These are phyloP conservation scores for Melanotaenia nigrans DNA, from an alignment of 2,797 vertebrate species.

Conservation along the genomic window DNA sequence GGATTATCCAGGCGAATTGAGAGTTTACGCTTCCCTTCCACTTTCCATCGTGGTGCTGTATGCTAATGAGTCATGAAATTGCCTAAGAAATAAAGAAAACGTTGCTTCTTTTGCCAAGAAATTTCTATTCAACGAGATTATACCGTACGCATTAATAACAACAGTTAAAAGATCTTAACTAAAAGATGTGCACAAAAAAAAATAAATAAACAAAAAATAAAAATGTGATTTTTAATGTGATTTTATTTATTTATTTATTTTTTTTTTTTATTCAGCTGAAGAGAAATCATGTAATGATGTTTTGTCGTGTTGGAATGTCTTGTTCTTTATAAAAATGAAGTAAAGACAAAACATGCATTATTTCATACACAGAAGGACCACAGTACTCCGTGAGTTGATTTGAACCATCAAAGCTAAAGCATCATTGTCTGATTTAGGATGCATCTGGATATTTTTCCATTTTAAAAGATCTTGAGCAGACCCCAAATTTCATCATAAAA, in stretches of 20 bases:
- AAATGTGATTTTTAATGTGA: background rate
- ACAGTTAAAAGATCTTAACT: conserved; percentile 5
- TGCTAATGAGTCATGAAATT: conserved; percentile 75
- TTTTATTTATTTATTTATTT: too few species aligned
- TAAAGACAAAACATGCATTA: conserved; percentile 2
- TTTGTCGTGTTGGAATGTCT: background rate
- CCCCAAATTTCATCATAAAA: conserved; percentile 66
- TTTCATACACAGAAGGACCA: background rate
- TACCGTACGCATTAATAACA: conserved; percentile 4
- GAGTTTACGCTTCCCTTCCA: conserved; percentile 80
- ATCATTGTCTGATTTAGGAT: conserved; percentile 30
- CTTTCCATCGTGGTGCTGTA: conserved; percentile 65
- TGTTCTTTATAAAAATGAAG: conserved; percentile 3
- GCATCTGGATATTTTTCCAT: conserved; percentile 17
- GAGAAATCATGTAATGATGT: conserved; percentile 1
- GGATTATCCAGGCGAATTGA: conserved; percentile 84
- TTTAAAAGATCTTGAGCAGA: conserved; percentile 48
- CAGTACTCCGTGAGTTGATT: conserved; percentile 8
- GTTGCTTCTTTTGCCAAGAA: conserved; percentile 68
- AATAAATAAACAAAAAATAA: background rate
- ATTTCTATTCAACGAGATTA: conserved; percentile 34
- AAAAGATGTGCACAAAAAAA: too few species aligned
- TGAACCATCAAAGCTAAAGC: conserved; percentile 35
- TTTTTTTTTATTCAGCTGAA: background rate
- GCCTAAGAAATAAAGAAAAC: conserved; percentile 73